Percentiles rank a stretch among this genome's conserved stretches.
Evolutionary conservation across 2,888 invertebrate genomes (phyloP).

Genomic region (Melangyna quadrimaculata): DNA sequence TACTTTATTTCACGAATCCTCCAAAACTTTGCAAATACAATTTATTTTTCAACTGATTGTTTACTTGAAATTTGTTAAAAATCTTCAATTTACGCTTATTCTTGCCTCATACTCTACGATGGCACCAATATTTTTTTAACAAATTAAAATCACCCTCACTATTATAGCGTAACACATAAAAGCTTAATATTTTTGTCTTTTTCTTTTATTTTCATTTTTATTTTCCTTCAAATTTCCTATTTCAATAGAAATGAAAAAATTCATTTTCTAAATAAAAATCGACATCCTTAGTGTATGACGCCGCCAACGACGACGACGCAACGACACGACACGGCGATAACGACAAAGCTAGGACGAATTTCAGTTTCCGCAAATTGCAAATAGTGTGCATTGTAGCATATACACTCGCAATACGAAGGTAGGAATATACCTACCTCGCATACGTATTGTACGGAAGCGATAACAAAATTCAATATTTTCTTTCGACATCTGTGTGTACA

Average conservation of each 20-base stretch:
- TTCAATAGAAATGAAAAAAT: constrained; percentile 20
- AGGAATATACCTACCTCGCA: not conserved
- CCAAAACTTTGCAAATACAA: too few species aligned
- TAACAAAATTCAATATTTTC: constrained; percentile 67
- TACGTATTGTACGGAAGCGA: constrained; percentile 49
- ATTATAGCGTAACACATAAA: too few species aligned
- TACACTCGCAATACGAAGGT: constrained; percentile 26
- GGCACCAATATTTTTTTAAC: too few species aligned
- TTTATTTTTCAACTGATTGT: too few species aligned
- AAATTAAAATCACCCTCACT: constrained; percentile 14
- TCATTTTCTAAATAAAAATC: constrained; percentile 34
- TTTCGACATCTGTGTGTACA: constrained; percentile 56
- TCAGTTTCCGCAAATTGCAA: constrained; percentile 43
- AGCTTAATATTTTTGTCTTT: too few species aligned
- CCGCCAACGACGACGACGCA: not conserved
- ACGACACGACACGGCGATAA: not conserved
- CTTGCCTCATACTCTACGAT: too few species aligned
- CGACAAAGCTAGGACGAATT: constrained; percentile 26
- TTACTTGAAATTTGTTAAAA: too few species aligned
- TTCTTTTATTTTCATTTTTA: not conserved
- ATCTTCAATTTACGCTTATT: too few species aligned
- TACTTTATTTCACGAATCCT: too few species aligned
- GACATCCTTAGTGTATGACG: constrained; percentile 6
- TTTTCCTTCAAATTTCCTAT: constrained; percentile 1
- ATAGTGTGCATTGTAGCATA: constrained; percentile 60